A percentile compares a stretch with the other conserved stretches of the same genome.
These are phyloP conservation scores for Amiota communis DNA, from an alignment of 2,888 invertebrate genomes.

Conservation along the genomic window DNA sequence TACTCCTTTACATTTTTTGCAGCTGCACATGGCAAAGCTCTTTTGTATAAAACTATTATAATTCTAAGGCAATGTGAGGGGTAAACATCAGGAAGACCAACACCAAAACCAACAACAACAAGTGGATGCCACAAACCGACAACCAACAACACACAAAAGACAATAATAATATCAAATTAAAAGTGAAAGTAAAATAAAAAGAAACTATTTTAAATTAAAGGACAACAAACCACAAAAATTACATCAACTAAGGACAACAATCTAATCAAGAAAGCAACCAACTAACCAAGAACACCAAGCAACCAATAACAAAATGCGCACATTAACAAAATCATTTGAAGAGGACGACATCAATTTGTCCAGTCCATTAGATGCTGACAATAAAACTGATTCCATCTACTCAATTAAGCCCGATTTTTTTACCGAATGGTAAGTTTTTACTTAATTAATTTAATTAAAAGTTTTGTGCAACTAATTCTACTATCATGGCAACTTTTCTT, in stretches of 20 bases:
- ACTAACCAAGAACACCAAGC: constrained; percentile 24
- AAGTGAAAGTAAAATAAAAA: background rate
- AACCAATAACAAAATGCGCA: constrained; percentile 47
- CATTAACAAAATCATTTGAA: constrained; percentile 48
- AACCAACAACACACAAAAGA: constrained; percentile 31
- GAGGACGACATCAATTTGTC: constrained; percentile 72
- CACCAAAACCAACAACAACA: background rate
- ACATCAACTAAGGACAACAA: constrained; percentile 16
- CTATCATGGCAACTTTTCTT: background rate
- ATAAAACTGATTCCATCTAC: constrained; percentile 82
- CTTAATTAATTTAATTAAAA: constrained; percentile 16
- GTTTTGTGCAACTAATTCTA: too few relatives aligned
- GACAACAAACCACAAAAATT: constrained; percentile 39
- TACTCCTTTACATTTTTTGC: constrained; percentile 18
- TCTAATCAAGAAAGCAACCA: constrained; percentile 13
- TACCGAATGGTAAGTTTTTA: constrained; percentile 81
- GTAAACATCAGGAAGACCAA: background rate
- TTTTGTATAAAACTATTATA: constrained; percentile 6
- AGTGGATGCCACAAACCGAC: background rate
- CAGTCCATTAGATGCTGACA: constrained; percentile 61
- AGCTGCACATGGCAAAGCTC: constrained; percentile 50
- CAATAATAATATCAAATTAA: constrained; percentile 15
- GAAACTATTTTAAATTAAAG: constrained; percentile 47
- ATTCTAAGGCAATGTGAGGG: background rate
- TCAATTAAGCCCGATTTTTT: constrained; percentile 85